These are phyloP conservation scores for Cavia aperea DNA, from an alignment of 2,113 vertebrate species.

Conservation along the genomic window DNA sequence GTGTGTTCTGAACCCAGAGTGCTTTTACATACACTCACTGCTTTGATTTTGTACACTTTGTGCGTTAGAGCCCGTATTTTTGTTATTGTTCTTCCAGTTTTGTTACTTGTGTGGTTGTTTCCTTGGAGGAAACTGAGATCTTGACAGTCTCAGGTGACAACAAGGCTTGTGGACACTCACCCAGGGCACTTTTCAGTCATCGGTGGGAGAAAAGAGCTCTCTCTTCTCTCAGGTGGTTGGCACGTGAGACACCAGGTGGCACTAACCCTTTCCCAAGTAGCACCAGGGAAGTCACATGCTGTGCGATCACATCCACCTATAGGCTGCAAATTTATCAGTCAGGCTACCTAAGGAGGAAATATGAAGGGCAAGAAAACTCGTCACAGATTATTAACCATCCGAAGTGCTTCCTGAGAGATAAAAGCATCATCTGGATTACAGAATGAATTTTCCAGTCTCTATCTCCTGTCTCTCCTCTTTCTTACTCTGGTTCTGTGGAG, in stretches of 20 bases:
- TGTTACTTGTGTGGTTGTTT: neutral
- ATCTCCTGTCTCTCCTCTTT: neutral
- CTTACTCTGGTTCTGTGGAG: neutral
- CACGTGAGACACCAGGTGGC: neutral
- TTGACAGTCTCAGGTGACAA: neutral
- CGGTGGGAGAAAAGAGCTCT: neutral
- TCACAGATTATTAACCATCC: neutral
- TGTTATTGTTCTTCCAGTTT: neutral
- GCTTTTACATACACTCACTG: neutral
- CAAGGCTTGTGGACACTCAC: neutral
- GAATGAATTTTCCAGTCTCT: too few species aligned
- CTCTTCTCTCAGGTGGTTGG: neutral
- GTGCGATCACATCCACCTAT: neutral
- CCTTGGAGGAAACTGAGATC: neutral
- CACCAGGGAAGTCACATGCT: neutral
- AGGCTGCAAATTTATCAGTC: neutral
- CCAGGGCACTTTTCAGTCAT: neutral
- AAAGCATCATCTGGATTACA: neutral
- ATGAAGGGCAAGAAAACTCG: neutral
- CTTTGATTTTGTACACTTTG: neutral
- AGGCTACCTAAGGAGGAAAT: neutral
- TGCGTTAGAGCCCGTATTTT: neutral
- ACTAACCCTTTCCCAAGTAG: neutral
- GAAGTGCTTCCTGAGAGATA: neutral
- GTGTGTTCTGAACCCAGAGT: neutral